These are phyloP conservation scores for Aerospiza tachiro DNA, from an alignment of 2,797 vertebrate genomes.

Conservation along the genomic window DNA sequence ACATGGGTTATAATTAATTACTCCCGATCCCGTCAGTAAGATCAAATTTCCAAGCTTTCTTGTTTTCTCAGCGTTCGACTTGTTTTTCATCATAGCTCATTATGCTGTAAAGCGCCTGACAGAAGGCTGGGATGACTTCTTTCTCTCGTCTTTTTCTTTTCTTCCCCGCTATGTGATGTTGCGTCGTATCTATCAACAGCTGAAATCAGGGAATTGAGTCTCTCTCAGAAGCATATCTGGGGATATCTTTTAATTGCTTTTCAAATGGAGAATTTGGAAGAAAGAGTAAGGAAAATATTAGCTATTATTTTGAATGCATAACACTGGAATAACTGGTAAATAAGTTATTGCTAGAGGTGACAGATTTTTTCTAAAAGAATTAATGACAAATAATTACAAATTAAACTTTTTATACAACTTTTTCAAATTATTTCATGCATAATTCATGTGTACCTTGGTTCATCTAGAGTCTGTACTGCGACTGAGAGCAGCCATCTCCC, in stretches of 20 bases:
- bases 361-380: not conserved
- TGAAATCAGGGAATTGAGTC: not conserved
- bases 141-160: not conserved
- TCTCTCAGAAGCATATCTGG: not conserved
- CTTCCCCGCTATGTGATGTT: not conserved
- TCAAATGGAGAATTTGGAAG: conserved; percentile 18
- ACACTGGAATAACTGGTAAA: not conserved
- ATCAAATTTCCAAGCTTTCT: not conserved
- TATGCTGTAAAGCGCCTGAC: conserved; percentile 23
- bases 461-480: not conserved
- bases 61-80: conserved; percentile 24
- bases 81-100: conserved; percentile 50
- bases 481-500: not conserved
- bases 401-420: not conserved
- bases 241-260: conserved; percentile 36
- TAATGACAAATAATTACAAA: not conserved
- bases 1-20: conserved; percentile 69
- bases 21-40: conserved; percentile 12
- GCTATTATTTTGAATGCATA: not conserved
- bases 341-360: not conserved
- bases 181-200: not conserved
- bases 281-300: not conserved
- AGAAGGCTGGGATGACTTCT: conserved; percentile 27
- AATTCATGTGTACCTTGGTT: not conserved
- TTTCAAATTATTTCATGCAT: not conserved